Conservation (phyloP, 2,113 vertebrate species). For the Vulpes ferrilata region DNA sequence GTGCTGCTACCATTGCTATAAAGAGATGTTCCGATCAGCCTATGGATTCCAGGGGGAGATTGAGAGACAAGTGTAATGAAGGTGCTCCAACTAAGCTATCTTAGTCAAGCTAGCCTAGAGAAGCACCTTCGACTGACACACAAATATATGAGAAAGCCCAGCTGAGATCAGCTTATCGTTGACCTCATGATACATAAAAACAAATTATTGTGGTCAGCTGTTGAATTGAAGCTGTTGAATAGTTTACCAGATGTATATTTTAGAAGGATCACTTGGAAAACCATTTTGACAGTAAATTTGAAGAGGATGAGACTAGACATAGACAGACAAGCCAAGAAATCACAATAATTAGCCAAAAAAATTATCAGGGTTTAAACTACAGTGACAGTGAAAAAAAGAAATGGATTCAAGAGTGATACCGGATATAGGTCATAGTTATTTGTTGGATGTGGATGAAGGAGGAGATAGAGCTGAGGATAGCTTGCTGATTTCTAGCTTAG, state of each 20-base stretch:
- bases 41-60: neutral
- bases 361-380: neutral
- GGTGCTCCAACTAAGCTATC: neutral
- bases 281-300: neutral
- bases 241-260: neutral
- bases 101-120: neutral
- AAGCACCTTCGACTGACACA: neutral
- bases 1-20: too few relatives aligned
- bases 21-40: neutral
- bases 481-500: conserved; percentile 9
- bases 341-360: neutral
- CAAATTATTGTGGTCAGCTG: neutral
- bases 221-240: neutral
- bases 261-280: neutral
- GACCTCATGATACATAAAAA: neutral
- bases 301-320: neutral
- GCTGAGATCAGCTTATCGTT: neutral
- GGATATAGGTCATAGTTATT: neutral
- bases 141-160: neutral
- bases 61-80: neutral
- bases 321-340: neutral
- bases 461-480: neutral
- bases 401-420: neutral
- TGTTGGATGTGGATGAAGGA: neutral
- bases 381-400: neutral